phyloP scores from a whole-genome alignment of 2,888 invertebrate genomes.

The Ectemnius cavifrons region DNA sequence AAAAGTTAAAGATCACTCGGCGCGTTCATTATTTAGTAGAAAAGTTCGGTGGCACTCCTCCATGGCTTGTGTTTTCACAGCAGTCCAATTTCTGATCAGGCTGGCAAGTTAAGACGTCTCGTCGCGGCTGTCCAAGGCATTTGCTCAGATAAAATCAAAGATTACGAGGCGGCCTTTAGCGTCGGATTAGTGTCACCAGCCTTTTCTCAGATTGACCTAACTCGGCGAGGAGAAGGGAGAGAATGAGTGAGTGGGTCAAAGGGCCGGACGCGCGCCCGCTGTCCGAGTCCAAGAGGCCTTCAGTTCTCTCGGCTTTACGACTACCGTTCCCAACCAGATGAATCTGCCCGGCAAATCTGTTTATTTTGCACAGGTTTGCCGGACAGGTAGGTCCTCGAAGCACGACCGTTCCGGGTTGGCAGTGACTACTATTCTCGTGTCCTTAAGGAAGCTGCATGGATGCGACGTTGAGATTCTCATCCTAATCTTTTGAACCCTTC shows the following conservation, averaged over 20 bases:
- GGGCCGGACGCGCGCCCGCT: conserved; percentile 64
- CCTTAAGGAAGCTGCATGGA: conserved; percentile 12
- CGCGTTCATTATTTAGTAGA: no score
- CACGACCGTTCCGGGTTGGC: neutral
- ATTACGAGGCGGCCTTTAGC: conserved; percentile 55
- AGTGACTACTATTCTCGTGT: conserved; percentile 22
- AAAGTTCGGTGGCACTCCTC: neutral
- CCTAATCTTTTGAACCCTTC: conserved; percentile 55
- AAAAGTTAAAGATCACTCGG: no score
- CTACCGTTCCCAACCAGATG: conserved; percentile 38
- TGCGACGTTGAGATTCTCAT: conserved; percentile 16
- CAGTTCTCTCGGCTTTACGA: conserved; percentile 49
- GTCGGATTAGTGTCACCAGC: conserved; percentile 72
- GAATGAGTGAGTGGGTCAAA: conserved; percentile 62
- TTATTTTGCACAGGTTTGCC: conserved; percentile 66
- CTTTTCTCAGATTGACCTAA: conserved; percentile 52
- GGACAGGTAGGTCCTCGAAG: conserved; percentile 50
- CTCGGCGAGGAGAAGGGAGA: conserved; percentile 11
- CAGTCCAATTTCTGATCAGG: neutral
- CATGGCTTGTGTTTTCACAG: neutral
- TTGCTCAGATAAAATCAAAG: conserved; percentile 62
- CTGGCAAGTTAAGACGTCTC: neutral
- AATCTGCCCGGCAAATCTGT: conserved; percentile 64
- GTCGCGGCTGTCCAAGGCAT: conserved; percentile 17
- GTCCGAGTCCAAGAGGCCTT: conserved; percentile 54